Evolutionary conservation across 2,888 invertebrate species (phyloP), one percentile per base, ranked within the genome.

Genomic region (Paralinhomoeus sp.): DNA sequence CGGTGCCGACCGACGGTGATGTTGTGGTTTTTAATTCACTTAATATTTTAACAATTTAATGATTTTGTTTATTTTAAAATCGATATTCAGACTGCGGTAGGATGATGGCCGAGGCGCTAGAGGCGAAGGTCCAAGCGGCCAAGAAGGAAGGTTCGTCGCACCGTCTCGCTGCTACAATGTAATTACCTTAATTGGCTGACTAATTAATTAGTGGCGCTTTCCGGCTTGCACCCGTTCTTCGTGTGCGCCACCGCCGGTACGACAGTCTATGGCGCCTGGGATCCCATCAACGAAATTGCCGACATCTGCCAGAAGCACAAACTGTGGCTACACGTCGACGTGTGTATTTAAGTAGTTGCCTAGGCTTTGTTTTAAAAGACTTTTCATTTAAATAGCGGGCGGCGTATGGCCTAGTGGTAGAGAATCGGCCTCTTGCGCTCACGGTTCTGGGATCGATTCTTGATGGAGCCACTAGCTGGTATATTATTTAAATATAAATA

Each of bases 251-350:
- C 91, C 0, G 78, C 84, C 0, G 93, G 93, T 12, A 91, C 93
- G 0, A 97, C 93, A 0, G 93, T 97, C 44, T 73, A 91, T 56
- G 93, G 93, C 2, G 80, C 93, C 1, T 93, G 87, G 64, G 93
- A 97, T 70, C 85, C 89, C 0, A 76, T 97, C 52, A 70, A 74
- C 48, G 78, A 79, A 51, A 79, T 93, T 52, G 91, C 91, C 0
- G 87, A 93, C 65, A 79, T 97, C 62, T 91, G 91, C 67, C 75
- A 87, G 65, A 80, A 80, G 57, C 78, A 91, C 66, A 77, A 78
- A 52, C 72, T 91, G 65, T 97, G 97, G 97, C 73, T 97, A 60
- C 93, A 97, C 58, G 77, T 93, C 41, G 93, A 97, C 67, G 91
- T 91, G 63, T 79, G 49, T 43, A n/a, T n/a, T n/a, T n/a, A n/a